Evolutionary conservation across 2,113 vertebrate genomes (phyloP).

Genomic region (Catharus fuscescens): DNA sequence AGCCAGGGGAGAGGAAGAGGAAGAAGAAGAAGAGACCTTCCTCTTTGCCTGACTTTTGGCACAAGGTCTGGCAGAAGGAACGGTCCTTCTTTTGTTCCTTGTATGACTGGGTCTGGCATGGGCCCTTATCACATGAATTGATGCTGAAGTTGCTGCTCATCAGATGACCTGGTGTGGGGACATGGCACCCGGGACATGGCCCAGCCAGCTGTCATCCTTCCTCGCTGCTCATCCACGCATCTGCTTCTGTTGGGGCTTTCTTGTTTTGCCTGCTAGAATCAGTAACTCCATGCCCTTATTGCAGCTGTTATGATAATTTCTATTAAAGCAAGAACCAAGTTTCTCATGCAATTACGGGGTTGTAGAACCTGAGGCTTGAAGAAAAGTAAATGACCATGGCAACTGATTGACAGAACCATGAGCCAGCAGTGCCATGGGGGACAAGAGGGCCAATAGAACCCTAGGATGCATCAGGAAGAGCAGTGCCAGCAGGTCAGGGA

Average conservation of each 20-base stretch:
- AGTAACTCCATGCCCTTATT: neutral
- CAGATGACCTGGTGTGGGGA: neutral
- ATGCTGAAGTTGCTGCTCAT: neutral
- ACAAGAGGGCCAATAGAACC: neutral
- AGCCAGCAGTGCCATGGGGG: neutral
- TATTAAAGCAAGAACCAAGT: neutral
- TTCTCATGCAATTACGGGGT: neutral
- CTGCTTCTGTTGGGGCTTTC: neutral
- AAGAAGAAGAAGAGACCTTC: neutral
- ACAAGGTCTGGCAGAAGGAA: neutral
- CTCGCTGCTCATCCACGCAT: neutral
- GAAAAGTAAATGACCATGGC: conserved; percentile 6
- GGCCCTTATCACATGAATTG: neutral
- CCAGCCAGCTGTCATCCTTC: neutral
- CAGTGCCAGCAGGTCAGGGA: neutral
- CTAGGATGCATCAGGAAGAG: neutral
- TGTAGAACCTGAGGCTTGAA: neutral
- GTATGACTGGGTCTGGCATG: neutral
- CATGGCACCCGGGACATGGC: neutral
- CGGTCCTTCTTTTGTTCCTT: neutral
- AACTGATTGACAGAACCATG: neutral
- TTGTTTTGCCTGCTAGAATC: neutral
- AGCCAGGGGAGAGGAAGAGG: neutral
- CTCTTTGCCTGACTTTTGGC: rapidly evolving
- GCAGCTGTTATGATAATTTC: neutral